These are phyloP conservation scores for Alcis repandata DNA, from an alignment of 2,888 invertebrate species.

Conservation along the genomic window DNA sequence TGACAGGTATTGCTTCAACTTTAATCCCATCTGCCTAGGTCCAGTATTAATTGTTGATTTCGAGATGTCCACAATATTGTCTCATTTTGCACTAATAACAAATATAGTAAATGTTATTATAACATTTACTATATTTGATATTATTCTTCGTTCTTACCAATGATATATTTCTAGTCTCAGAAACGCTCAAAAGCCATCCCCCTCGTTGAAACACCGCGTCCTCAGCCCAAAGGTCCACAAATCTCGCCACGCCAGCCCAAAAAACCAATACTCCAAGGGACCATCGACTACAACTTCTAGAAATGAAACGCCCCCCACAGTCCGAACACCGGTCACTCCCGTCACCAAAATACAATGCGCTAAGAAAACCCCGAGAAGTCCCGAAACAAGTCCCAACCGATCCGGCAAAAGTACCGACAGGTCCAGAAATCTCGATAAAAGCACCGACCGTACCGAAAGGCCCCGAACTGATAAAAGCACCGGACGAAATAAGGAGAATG, in stretches of 20 bases:
- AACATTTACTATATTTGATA: no score
- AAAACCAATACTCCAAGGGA: no score
- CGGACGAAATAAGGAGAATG: not conserved
- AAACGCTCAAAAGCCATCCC: not conserved
- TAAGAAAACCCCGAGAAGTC: slow-evolving; percentile 35
- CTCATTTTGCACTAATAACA: no score
- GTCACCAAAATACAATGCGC: slow-evolving; percentile 50
- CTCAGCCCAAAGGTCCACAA: not conserved
- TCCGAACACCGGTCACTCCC: slow-evolving; percentile 39
- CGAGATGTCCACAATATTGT: not conserved
- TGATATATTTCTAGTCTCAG: not conserved
- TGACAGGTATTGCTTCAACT: no score
- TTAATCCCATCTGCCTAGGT: no score
- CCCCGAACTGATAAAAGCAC: not conserved
- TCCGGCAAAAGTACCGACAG: slow-evolving; percentile 2
- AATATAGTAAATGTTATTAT: no score
- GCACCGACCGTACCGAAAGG: not conserved
- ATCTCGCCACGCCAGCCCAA: not conserved
- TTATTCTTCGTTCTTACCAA: no score
- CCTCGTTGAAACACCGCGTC: not conserved
- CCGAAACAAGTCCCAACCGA: not conserved
- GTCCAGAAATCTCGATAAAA: not conserved
- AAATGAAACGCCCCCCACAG: slow-evolving; percentile 7
- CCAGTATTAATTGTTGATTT: not conserved
- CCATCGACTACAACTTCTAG: no score